Conservation (phyloP, 2,113 vertebrate genomes). For the Sceloporus tristichus region DNA sequence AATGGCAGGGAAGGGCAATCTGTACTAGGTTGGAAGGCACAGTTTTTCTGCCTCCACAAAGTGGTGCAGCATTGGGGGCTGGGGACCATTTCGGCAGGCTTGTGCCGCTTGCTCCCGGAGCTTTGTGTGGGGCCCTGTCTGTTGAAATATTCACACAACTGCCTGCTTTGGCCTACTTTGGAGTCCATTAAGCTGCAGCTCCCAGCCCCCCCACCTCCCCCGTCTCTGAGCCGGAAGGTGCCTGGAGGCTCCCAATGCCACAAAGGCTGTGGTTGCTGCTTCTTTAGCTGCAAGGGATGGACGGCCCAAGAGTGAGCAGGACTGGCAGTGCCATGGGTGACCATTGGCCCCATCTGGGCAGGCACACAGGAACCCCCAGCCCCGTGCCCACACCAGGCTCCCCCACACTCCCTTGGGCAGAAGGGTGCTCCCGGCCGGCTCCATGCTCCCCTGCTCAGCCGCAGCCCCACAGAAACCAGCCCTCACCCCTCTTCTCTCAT, state of each 20-base stretch:
- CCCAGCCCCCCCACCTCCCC: neutral
- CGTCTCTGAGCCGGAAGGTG: slow-evolving; percentile 9
- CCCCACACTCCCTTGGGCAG: no score
- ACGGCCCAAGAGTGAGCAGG: neutral
- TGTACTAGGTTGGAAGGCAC: no score
- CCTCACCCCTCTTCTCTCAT: neutral
- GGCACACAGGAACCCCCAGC: no score
- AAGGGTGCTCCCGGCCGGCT: neutral
- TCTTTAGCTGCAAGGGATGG: slow-evolving; percentile 18
- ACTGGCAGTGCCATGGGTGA: neutral
- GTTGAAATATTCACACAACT: slow-evolving; percentile 69
- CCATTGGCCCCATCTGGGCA: no score
- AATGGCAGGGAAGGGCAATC: no score
- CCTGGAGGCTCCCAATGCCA: neutral
- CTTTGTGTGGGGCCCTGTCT: slow-evolving; percentile 21
- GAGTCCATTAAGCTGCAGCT: slow-evolving; percentile 60
- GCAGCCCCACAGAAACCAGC: no score
- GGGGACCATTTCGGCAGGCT: neutral
- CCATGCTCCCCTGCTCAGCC: neutral
- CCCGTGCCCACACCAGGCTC: no score
- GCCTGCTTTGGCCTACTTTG: slow-evolving; percentile 69
- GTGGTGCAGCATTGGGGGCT: no score
- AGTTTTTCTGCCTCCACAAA: neutral
- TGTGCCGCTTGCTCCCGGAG: no score
- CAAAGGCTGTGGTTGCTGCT: neutral